These are phyloP conservation scores for Antheraea assamensis DNA, from an alignment of 2,888 invertebrate species.

Conservation along the genomic window DNA sequence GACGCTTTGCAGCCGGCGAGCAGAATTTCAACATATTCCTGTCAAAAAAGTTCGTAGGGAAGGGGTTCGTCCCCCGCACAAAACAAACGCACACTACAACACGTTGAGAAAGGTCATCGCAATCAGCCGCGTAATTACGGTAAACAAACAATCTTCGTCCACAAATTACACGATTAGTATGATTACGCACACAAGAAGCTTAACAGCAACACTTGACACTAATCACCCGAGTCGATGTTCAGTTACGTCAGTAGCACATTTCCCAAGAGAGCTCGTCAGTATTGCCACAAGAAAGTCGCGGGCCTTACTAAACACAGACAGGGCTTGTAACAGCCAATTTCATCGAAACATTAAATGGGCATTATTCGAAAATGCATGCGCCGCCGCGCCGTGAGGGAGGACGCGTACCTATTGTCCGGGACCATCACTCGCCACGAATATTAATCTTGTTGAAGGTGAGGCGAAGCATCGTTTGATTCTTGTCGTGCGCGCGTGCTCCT, in stretches of 20 bases:
- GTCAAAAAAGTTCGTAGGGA: conserved; percentile 47
- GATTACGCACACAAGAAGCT: conserved; percentile 32
- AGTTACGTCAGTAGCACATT: conserved; percentile 26
- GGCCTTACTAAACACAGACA: conserved; percentile 65
- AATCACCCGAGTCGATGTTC: conserved; percentile 38
- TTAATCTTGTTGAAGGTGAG: conserved; percentile 74
- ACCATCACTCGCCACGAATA: conserved; percentile 73
- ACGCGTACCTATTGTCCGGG: conserved; percentile 68
- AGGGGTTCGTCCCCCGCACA: conserved; percentile 40
- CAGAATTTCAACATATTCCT: conserved; percentile 84
- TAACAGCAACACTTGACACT: conserved; percentile 36
- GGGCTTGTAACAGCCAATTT: conserved; percentile 70
- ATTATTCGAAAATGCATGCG: conserved; percentile 80
- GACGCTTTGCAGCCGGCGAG: conserved; percentile 80
- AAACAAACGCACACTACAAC: conserved; percentile 42
- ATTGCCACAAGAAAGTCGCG: conserved; percentile 63
- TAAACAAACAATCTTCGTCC: conserved; percentile 21
- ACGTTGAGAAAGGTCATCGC: conserved; percentile 44
- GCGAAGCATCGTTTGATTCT: conserved; percentile 50
- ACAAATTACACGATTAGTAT: conserved; percentile 35
- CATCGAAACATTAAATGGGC: conserved; percentile 79
- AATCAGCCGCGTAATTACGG: conserved; percentile 23
- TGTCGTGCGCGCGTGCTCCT: conserved; percentile 47
- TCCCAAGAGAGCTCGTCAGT: conserved; percentile 34
- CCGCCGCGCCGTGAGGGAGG: conserved; percentile 52